phyloP scores from a whole-genome alignment of 2,797 vertebrate genomes.

The Clarias platycephalus region DNA sequence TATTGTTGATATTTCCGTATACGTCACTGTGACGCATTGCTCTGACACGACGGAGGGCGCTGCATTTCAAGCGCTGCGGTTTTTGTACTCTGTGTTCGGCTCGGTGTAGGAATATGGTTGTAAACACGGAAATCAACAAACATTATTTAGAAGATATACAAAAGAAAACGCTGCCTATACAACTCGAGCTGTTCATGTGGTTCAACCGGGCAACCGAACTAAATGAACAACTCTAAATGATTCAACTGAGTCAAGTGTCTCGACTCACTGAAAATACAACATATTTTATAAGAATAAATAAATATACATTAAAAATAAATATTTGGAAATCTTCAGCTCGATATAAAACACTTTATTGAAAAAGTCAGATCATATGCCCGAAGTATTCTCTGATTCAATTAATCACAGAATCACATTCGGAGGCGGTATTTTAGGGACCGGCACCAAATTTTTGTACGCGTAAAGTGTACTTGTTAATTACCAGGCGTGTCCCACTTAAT shows the following conservation, averaged over 20 bases:
- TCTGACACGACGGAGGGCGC: neutral
- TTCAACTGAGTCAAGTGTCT: neutral
- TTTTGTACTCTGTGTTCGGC: neutral
- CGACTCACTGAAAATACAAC: neutral
- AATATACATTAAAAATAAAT: too few species aligned
- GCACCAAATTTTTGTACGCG: too few species aligned
- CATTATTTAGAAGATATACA: too few species aligned
- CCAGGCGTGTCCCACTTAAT: too few species aligned
- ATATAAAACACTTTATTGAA: neutral
- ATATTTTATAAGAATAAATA: neutral
- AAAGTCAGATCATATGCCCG: neutral
- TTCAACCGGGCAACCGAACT: neutral
- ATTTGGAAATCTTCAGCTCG: neutral
- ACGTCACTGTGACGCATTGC: constrained; percentile 13
- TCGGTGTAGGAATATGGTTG: neutral
- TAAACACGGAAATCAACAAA: neutral
- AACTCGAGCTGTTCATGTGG: neutral
- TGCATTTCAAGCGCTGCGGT: neutral
- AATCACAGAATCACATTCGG: neutral
- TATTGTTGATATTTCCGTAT: constrained; percentile 30
- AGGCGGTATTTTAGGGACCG: too few species aligned
- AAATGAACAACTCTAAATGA: neutral
- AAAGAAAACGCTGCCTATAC: neutral
- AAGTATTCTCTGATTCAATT: neutral
- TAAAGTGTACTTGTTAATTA: too few species aligned